These are phyloP conservation scores for Heliconius aoede DNA, from an alignment of 2,888 invertebrate species.

Conservation along the genomic window DNA sequence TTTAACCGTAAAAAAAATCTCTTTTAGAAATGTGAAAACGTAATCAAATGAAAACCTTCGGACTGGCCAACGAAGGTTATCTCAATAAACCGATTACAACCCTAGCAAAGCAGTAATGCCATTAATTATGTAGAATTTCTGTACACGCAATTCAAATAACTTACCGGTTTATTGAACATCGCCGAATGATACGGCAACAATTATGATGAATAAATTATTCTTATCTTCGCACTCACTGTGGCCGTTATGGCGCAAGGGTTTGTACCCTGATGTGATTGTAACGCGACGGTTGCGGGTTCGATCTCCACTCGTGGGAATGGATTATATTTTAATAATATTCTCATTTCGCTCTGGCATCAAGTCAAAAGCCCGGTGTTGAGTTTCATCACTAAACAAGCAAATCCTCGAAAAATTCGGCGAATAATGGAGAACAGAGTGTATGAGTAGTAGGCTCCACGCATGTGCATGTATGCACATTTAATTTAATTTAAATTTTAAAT, in stretches of 20 bases:
- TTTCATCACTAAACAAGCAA: too few species aligned
- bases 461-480: too few species aligned
- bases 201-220: slow-evolving; percentile 67
- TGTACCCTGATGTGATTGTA: too few species aligned
- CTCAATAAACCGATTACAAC: slow-evolving; percentile 55
- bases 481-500: slow-evolving; percentile 48
- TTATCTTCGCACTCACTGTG: slow-evolving; percentile 52
- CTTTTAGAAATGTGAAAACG: background rate
- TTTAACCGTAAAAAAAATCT: background rate
- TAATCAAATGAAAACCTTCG: slow-evolving; percentile 40
- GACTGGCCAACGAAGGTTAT: slow-evolving; percentile 49
- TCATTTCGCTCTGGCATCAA: too few species aligned
- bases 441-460: too few species aligned
- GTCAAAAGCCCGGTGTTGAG: too few species aligned
- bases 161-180: slow-evolving; percentile 72
- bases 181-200: slow-evolving; percentile 64
- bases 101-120: slow-evolving; percentile 63
- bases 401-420: too few species aligned
- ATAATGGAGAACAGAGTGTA: too few species aligned
- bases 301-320: too few species aligned
- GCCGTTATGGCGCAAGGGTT: too few species aligned
- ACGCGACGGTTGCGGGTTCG: too few species aligned
- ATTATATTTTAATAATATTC: too few species aligned
- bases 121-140: slow-evolving; percentile 71
- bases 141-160: slow-evolving; percentile 73